Evolutionary conservation across 2,888 invertebrate species (phyloP).

Genomic region (Rhyacophila evoluta): DNA sequence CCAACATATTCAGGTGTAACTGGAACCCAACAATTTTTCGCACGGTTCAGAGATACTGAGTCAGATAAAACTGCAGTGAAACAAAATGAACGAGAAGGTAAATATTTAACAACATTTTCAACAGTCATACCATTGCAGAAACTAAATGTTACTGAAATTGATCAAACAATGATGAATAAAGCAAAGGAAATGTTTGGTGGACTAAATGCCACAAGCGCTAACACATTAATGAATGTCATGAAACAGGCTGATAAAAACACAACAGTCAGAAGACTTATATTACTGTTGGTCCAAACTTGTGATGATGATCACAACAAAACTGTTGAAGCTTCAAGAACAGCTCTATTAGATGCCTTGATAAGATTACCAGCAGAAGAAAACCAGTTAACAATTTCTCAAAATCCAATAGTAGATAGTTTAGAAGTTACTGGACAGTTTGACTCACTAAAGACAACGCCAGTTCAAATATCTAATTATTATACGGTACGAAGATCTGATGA

Average conservation of each 20-base stretch:
- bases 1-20: slow-evolving; percentile 26
- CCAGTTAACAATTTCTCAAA: slow-evolving; percentile 62
- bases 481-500: slow-evolving; percentile 56
- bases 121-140: slow-evolving; percentile 65
- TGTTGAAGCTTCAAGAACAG: slow-evolving; percentile 77
- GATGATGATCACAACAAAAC: slow-evolving; percentile 79
- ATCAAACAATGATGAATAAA: slow-evolving; percentile 75
- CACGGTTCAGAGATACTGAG: slow-evolving; percentile 53
- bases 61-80: slow-evolving; percentile 48
- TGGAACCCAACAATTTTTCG: slow-evolving; percentile 37
- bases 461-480: slow-evolving; percentile 27
- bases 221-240: slow-evolving; percentile 84
- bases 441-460: slow-evolving; percentile 50
- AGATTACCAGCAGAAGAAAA: slow-evolving; percentile 72
- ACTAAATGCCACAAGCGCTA: slow-evolving; percentile 80
- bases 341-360: slow-evolving; percentile 77
- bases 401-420: slow-evolving; percentile 40
- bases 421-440: slow-evolving; percentile 56
- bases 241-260: slow-evolving; percentile 83
- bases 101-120: slow-evolving; percentile 61
- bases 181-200: slow-evolving; percentile 83
- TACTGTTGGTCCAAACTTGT: slow-evolving; percentile 83
- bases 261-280: slow-evolving; percentile 78
- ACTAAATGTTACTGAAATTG: slow-evolving; percentile 75
- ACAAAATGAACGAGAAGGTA: slow-evolving; percentile 61